These are phyloP conservation scores for Strigamia crassipes DNA, from an alignment of 2,888 invertebrate genomes.

Conservation along the genomic window DNA sequence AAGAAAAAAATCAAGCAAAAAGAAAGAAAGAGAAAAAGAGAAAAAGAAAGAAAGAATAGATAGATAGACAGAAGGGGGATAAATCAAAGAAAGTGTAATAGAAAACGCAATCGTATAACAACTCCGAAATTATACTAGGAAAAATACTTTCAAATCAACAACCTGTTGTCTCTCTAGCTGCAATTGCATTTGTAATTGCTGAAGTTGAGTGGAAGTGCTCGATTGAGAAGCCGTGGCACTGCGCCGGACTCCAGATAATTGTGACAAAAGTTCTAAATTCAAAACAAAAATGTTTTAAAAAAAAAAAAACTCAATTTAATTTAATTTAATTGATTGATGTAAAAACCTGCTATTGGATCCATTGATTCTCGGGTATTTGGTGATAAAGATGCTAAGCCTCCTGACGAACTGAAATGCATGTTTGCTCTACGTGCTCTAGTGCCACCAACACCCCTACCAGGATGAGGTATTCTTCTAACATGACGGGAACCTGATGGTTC, in stretches of 20 bases:
- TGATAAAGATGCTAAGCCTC: conserved; percentile 80
- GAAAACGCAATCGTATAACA: conserved; percentile 50
- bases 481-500: conserved; percentile 76
- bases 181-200: conserved; percentile 93
- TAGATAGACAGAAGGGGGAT: background rate
- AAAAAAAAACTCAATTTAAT: no score
- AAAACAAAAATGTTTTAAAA: no score
- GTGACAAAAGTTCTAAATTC: conserved; percentile 78
- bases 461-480: conserved; percentile 79
- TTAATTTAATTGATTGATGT: background rate
- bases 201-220: conserved; percentile 76
- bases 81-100: background rate
- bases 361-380: conserved; percentile 90
- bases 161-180: conserved; percentile 89
- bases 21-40: conserved; percentile 50
- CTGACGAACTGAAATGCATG: conserved; percentile 91
- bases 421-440: conserved; percentile 83
- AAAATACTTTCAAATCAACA: conserved; percentile 17
- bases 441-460: conserved; percentile 71
- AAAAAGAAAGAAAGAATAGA: conserved; percentile 49
- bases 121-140: background rate
- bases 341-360: conserved; percentile 81
- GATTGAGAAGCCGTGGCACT: conserved; percentile 59
- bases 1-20: conserved; percentile 43
- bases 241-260: conserved; percentile 89